These are phyloP conservation scores for Cyanistes caeruleus DNA, from an alignment of 2,113 vertebrate species.

Conservation along the genomic window DNA sequence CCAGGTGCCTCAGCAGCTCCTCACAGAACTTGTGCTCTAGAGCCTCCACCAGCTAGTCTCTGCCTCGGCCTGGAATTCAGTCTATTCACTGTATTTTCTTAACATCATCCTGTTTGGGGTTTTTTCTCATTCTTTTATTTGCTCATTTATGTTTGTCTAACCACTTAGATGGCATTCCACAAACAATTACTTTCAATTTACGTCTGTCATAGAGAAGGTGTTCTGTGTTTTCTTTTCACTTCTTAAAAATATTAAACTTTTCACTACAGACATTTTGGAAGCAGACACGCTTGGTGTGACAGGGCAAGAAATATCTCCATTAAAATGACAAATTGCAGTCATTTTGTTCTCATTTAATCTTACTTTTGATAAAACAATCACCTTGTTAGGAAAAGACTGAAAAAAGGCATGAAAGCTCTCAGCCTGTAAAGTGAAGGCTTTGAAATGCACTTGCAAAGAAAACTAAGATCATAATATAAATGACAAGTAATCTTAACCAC, in stretches of 20 bases:
- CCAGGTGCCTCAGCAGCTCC: neutral
- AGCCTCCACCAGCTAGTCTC: neutral
- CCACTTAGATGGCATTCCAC: neutral
- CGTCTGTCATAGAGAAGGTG: neutral
- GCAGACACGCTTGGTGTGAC: neutral
- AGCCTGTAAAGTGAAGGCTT: neutral
- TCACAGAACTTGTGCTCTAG: neutral
- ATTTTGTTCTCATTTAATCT: neutral
- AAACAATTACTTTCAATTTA: neutral
- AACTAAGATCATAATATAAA: neutral
- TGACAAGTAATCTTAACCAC: neutral
- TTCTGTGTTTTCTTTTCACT: neutral
- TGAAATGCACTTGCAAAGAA: neutral
- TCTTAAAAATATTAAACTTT: slow-evolving; percentile 8
- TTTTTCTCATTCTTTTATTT: slow-evolving; percentile 10
- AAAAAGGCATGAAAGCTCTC: neutral
- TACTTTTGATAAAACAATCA: slow-evolving; percentile 36
- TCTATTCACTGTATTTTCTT: neutral
- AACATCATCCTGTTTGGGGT: neutral
- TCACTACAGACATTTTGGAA: neutral
- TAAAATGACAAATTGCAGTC: slow-evolving; percentile 23
- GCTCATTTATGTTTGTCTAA: slow-evolving; percentile 15
- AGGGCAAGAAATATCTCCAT: neutral
- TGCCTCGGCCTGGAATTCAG: neutral
- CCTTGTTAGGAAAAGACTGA: neutral